A percentile compares a stretch with the other conserved stretches of the same genome.
Conservation (phyloP, 1,140 invertebrate genomes). For the Uloborus diversus region DNA sequence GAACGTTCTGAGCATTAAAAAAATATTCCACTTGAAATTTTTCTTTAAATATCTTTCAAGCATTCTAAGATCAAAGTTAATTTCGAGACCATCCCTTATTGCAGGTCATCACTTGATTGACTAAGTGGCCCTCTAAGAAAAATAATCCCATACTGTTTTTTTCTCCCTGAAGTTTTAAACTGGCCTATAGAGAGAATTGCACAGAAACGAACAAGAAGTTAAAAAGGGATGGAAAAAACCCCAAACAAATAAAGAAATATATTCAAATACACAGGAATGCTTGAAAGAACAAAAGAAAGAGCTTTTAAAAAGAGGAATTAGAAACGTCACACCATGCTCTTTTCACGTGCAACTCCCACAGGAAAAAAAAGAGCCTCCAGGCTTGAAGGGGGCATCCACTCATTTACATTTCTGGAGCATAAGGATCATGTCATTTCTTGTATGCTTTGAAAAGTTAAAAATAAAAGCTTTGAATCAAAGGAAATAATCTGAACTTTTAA, state of each 20-base stretch:
- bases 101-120: slow-evolving; percentile 41
- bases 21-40: neutral
- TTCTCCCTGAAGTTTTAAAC: slow-evolving; percentile 10
- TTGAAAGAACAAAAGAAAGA: slow-evolving; percentile 49
- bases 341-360: slow-evolving; percentile 34
- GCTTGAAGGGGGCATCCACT: too few relatives aligned
- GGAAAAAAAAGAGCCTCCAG: slow-evolving; percentile 19
- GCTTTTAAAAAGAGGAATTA: slow-evolving; percentile 49
- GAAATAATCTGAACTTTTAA: too few relatives aligned
- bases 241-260: slow-evolving; percentile 43
- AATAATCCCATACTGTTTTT: slow-evolving; percentile 15
- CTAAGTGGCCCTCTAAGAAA: slow-evolving; percentile 44
- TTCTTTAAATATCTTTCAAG: slow-evolving; percentile 3
- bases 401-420: too few relatives aligned
- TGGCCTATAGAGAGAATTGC: neutral
- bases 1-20: too few relatives aligned
- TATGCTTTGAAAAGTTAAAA: too few relatives aligned
- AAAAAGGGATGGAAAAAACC: slow-evolving; percentile 18
- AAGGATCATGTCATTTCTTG: too few relatives aligned
- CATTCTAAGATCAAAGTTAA: slow-evolving; percentile 36
- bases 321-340: slow-evolving; percentile 47
- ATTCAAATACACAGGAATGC: slow-evolving; percentile 29
- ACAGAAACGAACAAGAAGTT: slow-evolving; percentile 10
- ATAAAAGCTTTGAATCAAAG: too few relatives aligned
- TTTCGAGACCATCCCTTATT: slow-evolving; percentile 35